Base-by-base conservation (phyloP, 30 jellyfish, hydroid and myxozoan species). In the Hydractinia symbiolongicarpus region DNA sequence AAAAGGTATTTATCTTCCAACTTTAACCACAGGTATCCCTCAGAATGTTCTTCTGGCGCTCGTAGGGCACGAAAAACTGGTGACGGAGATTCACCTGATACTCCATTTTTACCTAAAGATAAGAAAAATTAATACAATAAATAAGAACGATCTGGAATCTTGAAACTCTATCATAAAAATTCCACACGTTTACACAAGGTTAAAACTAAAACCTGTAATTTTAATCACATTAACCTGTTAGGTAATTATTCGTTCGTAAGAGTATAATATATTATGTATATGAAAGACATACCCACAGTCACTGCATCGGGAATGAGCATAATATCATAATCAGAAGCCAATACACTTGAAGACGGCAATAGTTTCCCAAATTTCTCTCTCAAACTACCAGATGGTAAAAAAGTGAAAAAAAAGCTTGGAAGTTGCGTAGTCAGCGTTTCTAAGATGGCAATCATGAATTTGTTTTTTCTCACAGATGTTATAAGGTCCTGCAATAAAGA, bases 321-420 rank as follows among this genome's bases (percentile, higher is more conserved):
- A 72, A 84, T 56, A 79, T 84, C 93, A 57, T 20, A 67, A 21
- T 84, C 93, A n/a, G 93, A 76, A 7, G 93, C 88, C 4, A 84
- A 79, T 6, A 78, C 78, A 50, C 87, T 57, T 9, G 93, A 61
- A 11, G 93, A 84, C 20, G 87, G 93, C 11, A 84, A 52, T 30
- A 78, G 16, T 54, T 84, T 84, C 20, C 93, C 93, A 21, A 77
- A 77, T 5, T 87, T 83, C 21, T 84, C 93, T 66, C 93, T 76
- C n/a, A 84, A 72, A 61, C 93, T 84, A n/a, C 93, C 93, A 55
- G 87, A 16, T 55, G 93, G 93, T 20, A 84, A 50, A 30, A 76
- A 74, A 50, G 87, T 84, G 13, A 84, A 64, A 61, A 84, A 84
- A 44, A 74, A 84, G 76, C 68, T 83, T 15, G 93, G 93, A n/a